Conservation (phyloP, 1,140 invertebrate genomes). For the Thalassaphorura encarpata region DNA sequence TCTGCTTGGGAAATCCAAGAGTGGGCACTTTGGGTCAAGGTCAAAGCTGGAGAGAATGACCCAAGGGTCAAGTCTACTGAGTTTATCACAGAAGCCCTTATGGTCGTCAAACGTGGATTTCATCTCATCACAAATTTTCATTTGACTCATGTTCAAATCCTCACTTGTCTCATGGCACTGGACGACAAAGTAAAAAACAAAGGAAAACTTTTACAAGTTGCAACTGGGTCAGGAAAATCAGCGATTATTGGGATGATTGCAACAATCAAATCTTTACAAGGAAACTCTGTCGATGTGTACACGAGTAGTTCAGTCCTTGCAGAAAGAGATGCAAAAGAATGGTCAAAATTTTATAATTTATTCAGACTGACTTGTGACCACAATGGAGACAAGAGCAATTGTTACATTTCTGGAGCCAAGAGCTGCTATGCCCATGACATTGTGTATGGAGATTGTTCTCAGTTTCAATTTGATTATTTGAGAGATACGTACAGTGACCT, state of each 20-base stretch:
- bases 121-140: not conserved
- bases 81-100: not conserved
- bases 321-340: constrained; percentile 13
- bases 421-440: constrained; percentile 14
- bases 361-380: constrained; percentile 8
- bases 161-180: not conserved
- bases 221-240: constrained; percentile 17
- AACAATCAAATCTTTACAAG: not conserved
- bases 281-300: constrained; percentile 1
- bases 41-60: too few relatives aligned
- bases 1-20: too few relatives aligned
- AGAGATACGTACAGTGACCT: constrained; percentile 16
- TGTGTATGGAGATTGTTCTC: constrained; percentile 17
- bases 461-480: constrained; percentile 19
- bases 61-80: too few relatives aligned
- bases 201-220: constrained; percentile 9
- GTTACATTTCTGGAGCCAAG: constrained; percentile 1
- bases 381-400: not conserved
- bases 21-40: too few relatives aligned
- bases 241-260: constrained; percentile 9
- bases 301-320: constrained; percentile 15
- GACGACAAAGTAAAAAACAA: not conserved
- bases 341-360: not conserved
- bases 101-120: not conserved
- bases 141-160: constrained; percentile 8